Evolutionary conservation across 2,888 invertebrate genomes (phyloP).

Genomic region (Unio delphinus): DNA sequence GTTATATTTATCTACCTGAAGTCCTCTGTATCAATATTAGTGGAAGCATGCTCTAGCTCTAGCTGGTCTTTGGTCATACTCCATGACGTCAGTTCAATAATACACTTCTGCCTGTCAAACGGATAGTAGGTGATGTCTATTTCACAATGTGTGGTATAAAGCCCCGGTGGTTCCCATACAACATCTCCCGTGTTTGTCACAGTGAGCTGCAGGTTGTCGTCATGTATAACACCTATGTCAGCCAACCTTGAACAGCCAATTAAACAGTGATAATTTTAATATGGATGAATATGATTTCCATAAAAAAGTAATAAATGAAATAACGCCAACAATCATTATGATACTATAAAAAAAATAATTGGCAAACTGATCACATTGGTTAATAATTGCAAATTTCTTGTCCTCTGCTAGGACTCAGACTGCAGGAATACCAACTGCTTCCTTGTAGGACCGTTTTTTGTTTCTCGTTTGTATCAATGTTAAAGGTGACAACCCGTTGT

Average conservation of each 20-base stretch:
- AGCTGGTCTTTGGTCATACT: constrained; percentile 20
- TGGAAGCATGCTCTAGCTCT: constrained; percentile 11
- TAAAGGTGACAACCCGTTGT: too few relatives aligned
- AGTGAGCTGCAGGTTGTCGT: constrained; percentile 14
- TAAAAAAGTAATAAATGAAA: too few relatives aligned
- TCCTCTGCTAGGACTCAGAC: too few relatives aligned
- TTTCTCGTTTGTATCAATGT: too few relatives aligned
- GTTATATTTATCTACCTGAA: background rate
- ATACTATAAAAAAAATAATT: too few relatives aligned
- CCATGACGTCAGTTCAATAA: constrained; percentile 26
- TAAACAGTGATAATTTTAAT: background rate
- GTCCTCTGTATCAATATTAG: constrained; percentile 15
- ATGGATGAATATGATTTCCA: too few relatives aligned
- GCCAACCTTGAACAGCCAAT: constrained; percentile 10
- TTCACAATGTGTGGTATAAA: constrained; percentile 24
- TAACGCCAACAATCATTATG: too few relatives aligned
- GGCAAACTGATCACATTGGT: too few relatives aligned
- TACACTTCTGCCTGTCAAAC: constrained; percentile 29
- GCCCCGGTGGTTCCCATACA: constrained; percentile 29
- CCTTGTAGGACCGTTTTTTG: too few relatives aligned
- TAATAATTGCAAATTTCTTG: too few relatives aligned
- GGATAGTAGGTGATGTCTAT: constrained; percentile 34
- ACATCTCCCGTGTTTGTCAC: constrained; percentile 20
- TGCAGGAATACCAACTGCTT: too few relatives aligned
- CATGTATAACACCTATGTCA: constrained; percentile 11